phyloP scores from a whole-genome alignment of 2,888 invertebrate species.

The Dioctria rufipes region DNA sequence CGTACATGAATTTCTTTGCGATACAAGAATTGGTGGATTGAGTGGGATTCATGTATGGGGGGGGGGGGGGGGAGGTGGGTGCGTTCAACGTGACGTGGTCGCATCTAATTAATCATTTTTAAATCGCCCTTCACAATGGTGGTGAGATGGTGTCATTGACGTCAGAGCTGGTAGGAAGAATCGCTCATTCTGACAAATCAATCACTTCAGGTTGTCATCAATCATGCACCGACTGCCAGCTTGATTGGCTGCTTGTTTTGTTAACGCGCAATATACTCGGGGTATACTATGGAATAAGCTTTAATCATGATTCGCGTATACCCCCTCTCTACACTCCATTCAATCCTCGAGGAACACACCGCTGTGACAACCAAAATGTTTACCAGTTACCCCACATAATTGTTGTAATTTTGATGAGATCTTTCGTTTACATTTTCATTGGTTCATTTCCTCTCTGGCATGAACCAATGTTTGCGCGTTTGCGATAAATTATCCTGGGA shows the following conservation, averaged over 20 bases:
- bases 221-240: conserved; percentile 50
- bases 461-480: background rate
- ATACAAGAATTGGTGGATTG: background rate
- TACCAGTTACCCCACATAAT: conserved; percentile 30
- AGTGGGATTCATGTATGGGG: background rate
- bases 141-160: background rate
- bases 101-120: conserved; percentile 45
- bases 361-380: conserved; percentile 18
- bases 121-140: conserved; percentile 22
- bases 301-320: conserved; percentile 31
- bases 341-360: background rate
- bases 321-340: background rate
- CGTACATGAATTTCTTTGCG: too few relatives aligned
- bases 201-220: conserved; percentile 53
- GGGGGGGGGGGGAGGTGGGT: background rate
- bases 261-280: background rate
- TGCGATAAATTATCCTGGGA: background rate
- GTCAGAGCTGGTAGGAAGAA: background rate
- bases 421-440: conserved; percentile 32
- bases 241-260: conserved; percentile 41
- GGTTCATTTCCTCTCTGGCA: background rate
- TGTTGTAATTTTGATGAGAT: conserved; percentile 18
- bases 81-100: conserved; percentile 4
- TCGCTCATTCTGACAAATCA: conserved; percentile 53
- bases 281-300: background rate